phyloP scores from a whole-genome alignment of 2,888 invertebrate species.

The Lycaena phlaeas region DNA sequence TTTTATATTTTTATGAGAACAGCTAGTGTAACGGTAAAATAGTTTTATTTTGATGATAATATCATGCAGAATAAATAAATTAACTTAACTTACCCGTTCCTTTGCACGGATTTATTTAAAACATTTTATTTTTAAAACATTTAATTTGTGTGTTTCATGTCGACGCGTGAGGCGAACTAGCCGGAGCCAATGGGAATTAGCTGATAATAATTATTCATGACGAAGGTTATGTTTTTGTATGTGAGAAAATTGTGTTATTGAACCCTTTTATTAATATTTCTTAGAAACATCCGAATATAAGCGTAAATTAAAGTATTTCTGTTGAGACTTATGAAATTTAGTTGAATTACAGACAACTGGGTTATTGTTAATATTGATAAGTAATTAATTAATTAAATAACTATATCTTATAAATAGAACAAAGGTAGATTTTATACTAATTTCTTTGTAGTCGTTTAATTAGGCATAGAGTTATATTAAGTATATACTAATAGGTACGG shows the following conservation, averaged over 20 bases:
- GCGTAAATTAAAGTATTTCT: no score
- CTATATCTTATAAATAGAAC: no score
- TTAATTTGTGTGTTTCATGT: neutral
- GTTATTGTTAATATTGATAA: no score
- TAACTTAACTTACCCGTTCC: slow-evolving; percentile 4
- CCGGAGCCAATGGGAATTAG: slow-evolving; percentile 6
- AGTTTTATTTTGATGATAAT: slow-evolving; percentile 1
- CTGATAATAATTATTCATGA: slow-evolving; percentile 11
- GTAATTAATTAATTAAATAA: no score
- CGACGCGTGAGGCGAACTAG: slow-evolving; percentile 1
- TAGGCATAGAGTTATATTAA: no score
- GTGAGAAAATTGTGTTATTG: neutral
- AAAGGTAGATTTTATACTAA: no score
- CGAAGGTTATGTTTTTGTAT: slow-evolving; percentile 8
- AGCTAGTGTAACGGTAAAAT: neutral
- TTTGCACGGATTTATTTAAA: neutral
- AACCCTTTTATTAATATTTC: no score
- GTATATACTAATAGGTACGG: no score
- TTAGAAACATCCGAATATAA: neutral
- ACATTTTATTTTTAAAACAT: neutral
- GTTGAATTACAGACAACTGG: no score
- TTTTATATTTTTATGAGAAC: no score
- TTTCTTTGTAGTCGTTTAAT: no score
- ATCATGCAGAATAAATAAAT: slow-evolving; percentile 3
- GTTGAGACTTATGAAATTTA: no score